These are phyloP conservation scores for Cryptus viduatorius DNA, from an alignment of 2,888 invertebrate genomes.

Conservation along the genomic window DNA sequence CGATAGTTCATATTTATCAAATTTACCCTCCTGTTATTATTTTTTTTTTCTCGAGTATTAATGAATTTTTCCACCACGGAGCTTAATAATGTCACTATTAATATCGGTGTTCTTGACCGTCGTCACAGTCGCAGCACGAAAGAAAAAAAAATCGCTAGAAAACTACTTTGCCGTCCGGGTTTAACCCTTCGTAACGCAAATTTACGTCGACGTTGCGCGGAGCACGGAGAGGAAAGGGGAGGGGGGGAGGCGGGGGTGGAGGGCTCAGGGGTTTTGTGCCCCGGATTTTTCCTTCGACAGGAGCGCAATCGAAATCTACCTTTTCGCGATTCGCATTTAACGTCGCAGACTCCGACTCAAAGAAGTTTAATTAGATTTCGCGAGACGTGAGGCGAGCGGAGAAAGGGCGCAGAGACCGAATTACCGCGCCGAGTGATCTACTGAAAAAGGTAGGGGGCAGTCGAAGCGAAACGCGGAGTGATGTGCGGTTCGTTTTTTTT, in stretches of 20 bases:
- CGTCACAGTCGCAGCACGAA: slow-evolving; percentile 11
- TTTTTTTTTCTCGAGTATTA: background rate
- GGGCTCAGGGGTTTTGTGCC: too few relatives aligned
- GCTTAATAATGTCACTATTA: background rate
- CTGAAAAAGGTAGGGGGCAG: slow-evolving; percentile 30
- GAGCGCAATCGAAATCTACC: slow-evolving; percentile 53
- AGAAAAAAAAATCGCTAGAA: slow-evolving; percentile 25
- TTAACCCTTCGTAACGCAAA: slow-evolving; percentile 47
- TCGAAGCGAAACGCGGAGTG: slow-evolving; percentile 33
- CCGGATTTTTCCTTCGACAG: slow-evolving; percentile 31
- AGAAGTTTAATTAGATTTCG: slow-evolving; percentile 76
- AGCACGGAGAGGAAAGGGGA: too few relatives aligned
- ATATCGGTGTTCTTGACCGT: background rate
- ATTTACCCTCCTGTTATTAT: too few relatives aligned
- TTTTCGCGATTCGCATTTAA: slow-evolving; percentile 11
- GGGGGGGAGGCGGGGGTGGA: too few relatives aligned
- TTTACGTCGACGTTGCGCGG: slow-evolving; percentile 49
- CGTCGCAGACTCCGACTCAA: slow-evolving; percentile 21
- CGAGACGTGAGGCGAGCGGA: slow-evolving; percentile 13
- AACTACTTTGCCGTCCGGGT: slow-evolving; percentile 26
- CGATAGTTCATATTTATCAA: background rate
- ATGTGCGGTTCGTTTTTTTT: slow-evolving; percentile 47
- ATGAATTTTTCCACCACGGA: background rate
- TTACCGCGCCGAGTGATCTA: slow-evolving; percentile 20
- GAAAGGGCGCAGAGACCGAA: slow-evolving; percentile 29